Conservation (phyloP, 2,797 vertebrate genomes). For the Bovichtus diacanthus region DNA sequence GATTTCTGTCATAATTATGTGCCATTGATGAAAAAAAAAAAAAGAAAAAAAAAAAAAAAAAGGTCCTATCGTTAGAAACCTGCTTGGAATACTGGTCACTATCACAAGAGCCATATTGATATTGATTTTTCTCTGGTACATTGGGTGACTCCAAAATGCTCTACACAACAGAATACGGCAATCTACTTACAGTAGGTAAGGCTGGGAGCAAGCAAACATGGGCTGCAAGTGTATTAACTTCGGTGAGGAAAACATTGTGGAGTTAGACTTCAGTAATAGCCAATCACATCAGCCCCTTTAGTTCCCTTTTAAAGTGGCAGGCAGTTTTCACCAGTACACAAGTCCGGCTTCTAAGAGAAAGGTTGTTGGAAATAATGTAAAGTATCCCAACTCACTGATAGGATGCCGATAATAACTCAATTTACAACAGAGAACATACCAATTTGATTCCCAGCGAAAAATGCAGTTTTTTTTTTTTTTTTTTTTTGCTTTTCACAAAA, state of each 20-base stretch:
- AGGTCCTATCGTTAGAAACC: constrained; percentile 50
- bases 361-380: neutral
- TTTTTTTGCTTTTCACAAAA: neutral
- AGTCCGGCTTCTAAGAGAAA: neutral
- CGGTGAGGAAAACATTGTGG: constrained; percentile 20
- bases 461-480: no score
- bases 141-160: constrained; percentile 36
- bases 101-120: constrained; percentile 52
- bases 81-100: constrained; percentile 64
- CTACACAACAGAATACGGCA: constrained; percentile 18
- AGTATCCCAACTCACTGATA: neutral
- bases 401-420: neutral
- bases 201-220: constrained; percentile 8
- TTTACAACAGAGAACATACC: neutral
- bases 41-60: constrained; percentile 55
- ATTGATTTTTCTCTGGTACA: constrained; percentile 59
- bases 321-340: neutral
- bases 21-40: constrained; percentile 65
- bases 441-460: neutral
- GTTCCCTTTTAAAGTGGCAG: neutral
- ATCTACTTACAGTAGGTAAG: neutral
- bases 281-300: neutral
- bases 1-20: constrained; percentile 37
- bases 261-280: neutral
- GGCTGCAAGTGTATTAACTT: neutral